Evolutionary conservation across 2,797 vertebrate species (phyloP).

Genomic region (Xenentodon cancila): DNA sequence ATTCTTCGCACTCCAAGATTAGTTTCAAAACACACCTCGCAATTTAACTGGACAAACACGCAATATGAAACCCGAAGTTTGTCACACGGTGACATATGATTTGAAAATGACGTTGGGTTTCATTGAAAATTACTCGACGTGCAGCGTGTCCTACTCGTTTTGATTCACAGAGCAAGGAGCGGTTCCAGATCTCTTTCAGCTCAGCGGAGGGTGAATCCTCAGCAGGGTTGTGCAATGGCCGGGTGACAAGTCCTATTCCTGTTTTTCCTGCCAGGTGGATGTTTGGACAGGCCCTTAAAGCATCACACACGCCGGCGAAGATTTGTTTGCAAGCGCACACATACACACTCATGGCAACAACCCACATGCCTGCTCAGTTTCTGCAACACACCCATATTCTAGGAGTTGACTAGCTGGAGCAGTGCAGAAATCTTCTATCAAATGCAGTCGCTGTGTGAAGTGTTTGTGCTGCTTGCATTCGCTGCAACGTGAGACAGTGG

Average conservation of each 20-base stretch:
- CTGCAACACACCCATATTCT: constrained; percentile 60
- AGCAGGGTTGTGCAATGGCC: constrained; percentile 75
- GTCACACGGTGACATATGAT: not conserved
- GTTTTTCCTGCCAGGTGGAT: constrained; percentile 86
- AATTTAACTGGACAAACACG: constrained; percentile 2
- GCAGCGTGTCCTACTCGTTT: constrained; percentile 47
- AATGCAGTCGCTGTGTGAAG: constrained; percentile 4
- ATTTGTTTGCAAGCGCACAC: constrained; percentile 25
- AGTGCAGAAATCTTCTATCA: constrained; percentile 31
- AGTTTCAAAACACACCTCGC: constrained; percentile 20
- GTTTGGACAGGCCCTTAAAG: constrained; percentile 76
- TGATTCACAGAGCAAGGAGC: constrained; percentile 46
- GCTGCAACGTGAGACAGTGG: constrained; percentile 40
- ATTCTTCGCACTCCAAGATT: constrained; percentile 12
- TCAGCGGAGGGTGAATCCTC: constrained; percentile 58
- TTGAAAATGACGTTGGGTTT: constrained; percentile 8
- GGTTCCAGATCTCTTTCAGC: constrained; percentile 56
- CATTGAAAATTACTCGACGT: constrained; percentile 13
- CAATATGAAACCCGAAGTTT: not conserved
- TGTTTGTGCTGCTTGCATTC: constrained; percentile 8
- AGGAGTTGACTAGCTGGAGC: constrained; percentile 24
- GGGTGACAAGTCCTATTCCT: constrained; percentile 78
- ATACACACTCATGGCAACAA: constrained; percentile 16
- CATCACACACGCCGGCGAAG: constrained; percentile 38
- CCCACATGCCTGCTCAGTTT: constrained; percentile 44